phyloP scores from a whole-genome alignment of 2,888 invertebrate species.

The Scaptomyza parva region DNA sequence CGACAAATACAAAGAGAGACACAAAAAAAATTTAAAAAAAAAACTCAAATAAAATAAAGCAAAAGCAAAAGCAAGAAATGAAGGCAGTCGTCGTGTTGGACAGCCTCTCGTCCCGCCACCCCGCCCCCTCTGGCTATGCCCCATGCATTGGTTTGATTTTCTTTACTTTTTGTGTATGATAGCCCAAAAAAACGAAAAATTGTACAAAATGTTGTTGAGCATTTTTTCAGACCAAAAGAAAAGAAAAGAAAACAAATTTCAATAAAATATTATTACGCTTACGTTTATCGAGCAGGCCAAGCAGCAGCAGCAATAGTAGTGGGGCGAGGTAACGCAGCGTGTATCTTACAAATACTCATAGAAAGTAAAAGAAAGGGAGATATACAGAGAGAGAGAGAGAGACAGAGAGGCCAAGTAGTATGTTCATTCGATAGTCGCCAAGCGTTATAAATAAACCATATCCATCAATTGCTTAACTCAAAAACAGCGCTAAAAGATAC shows the following conservation, averaged over 20 bases:
- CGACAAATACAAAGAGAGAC: conserved; percentile 51
- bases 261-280: conserved; percentile 84
- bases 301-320: not conserved
- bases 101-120: not conserved
- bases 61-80: conserved; percentile 67
- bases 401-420: conserved; percentile 64
- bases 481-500: conserved; percentile 81
- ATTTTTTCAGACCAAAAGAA: conserved; percentile 43
- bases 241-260: conserved; percentile 79
- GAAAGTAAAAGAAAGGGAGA: conserved; percentile 15
- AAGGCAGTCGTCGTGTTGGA: conserved; percentile 56
- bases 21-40: not conserved
- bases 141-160: conserved; percentile 9
- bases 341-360: conserved; percentile 76
- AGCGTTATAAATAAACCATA: conserved; percentile 84
- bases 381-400: conserved; percentile 3
- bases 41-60: conserved; percentile 42
- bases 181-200: conserved; percentile 62
- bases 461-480: conserved; percentile 84
- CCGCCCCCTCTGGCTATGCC: not conserved
- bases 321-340: conserved; percentile 25
- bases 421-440: conserved; percentile 78
- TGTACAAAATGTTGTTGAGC: conserved; percentile 52
- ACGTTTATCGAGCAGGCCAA: conserved; percentile 76
- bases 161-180: conserved; percentile 43